A percentile compares a stretch with the other conserved stretches of the same genome.
phyloP scores from a whole-genome alignment of 2,888 invertebrate species.

The Abscondita cerata region DNA sequence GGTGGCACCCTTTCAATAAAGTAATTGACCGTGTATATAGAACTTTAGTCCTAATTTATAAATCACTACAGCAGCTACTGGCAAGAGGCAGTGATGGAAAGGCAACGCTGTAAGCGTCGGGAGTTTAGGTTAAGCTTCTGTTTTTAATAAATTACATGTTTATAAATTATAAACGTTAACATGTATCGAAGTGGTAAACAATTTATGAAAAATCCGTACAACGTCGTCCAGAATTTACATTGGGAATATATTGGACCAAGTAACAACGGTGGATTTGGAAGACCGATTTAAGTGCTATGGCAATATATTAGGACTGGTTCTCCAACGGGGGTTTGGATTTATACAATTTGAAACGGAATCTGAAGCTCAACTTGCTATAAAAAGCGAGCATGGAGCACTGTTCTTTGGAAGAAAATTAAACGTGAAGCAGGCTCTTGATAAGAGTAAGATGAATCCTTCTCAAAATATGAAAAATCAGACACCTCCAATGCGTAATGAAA shows the following conservation, averaged over 20 bases:
- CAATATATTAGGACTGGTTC: constrained; percentile 70
- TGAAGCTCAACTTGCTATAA: constrained; percentile 78
- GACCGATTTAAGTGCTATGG: constrained; percentile 80
- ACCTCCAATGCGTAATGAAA: neutral
- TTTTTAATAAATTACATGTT: too few relatives aligned
- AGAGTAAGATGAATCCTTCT: constrained; percentile 48
- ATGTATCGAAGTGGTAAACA: constrained; percentile 59
- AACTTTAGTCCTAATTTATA: too few relatives aligned
- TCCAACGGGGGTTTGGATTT: constrained; percentile 85
- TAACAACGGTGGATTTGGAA: constrained; percentile 69
- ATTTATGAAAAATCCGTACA: constrained; percentile 76
- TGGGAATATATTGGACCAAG: constrained; percentile 73
- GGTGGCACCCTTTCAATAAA: too few relatives aligned
- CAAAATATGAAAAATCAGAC: neutral
- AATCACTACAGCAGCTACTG: too few relatives aligned
- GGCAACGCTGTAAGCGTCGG: too few relatives aligned
- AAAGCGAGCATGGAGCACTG: constrained; percentile 71
- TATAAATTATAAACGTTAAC: constrained; percentile 14
- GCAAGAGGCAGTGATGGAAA: too few relatives aligned
- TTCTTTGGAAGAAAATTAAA: constrained; percentile 77
- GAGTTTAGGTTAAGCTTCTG: too few relatives aligned
- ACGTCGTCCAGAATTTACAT: constrained; percentile 81
- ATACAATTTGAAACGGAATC: constrained; percentile 82
- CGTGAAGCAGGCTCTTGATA: constrained; percentile 66
- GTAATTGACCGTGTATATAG: too few relatives aligned